phyloP scores from a whole-genome alignment of 2,113 vertebrate genomes.

The Dicrurus megarhynchus region DNA sequence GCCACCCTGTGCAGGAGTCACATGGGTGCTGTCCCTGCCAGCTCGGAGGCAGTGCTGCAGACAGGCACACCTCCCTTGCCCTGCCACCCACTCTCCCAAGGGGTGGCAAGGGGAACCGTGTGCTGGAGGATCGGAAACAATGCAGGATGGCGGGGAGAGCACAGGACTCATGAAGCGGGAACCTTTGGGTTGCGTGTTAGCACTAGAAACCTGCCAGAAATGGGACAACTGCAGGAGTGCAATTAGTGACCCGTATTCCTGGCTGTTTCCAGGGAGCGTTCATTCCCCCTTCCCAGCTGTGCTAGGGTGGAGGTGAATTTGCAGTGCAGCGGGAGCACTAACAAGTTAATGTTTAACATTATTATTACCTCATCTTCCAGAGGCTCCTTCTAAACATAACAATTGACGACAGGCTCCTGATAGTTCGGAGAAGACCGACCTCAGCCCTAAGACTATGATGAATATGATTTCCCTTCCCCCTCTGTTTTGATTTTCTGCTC shows the following conservation, averaged over 20 bases:
- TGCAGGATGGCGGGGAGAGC: neutral
- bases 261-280: conserved; percentile 22
- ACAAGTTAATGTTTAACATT: conserved; percentile 73
- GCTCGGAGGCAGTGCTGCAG: fast-evolving
- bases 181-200: neutral
- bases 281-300: conserved; percentile 50
- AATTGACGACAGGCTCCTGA: conserved; percentile 71
- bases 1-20: neutral
- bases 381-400: conserved; percentile 72
- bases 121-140: neutral
- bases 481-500: conserved; percentile 75
- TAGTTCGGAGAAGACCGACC: conserved; percentile 65
- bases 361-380: conserved; percentile 73
- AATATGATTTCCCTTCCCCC: conserved; percentile 69
- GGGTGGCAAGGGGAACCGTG: fast-evolving
- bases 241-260: neutral
- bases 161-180: neutral
- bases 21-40: neutral
- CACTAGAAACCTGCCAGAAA: neutral
- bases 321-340: conserved; percentile 63
- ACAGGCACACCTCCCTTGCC: neutral
- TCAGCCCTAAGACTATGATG: conserved; percentile 63
- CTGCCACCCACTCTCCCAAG: fast-evolving
- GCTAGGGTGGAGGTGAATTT: conserved; percentile 64
- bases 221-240: neutral